Conservation (phyloP, 2,113 vertebrate genomes). For the Shinisaurus crocodilurus region DNA sequence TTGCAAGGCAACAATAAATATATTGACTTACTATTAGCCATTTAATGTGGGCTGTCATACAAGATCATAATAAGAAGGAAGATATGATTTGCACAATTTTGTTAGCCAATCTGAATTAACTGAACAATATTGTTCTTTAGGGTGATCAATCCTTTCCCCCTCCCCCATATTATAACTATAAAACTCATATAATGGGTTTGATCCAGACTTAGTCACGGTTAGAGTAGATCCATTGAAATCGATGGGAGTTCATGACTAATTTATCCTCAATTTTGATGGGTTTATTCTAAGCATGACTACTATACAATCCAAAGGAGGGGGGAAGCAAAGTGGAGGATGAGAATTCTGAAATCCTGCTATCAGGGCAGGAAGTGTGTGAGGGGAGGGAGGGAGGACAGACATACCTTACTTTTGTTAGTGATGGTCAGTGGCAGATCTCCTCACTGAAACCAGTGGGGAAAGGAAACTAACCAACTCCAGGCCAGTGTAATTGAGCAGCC, state of each 20-base stretch:
- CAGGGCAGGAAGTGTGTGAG: no score
- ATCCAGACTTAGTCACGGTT: neutral
- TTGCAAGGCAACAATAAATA: neutral
- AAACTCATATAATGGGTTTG: neutral
- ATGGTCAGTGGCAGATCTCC: no score
- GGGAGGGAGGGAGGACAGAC: no score
- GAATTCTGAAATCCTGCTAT: no score
- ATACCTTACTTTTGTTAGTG: no score
- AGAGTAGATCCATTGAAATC: neutral
- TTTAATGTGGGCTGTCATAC: neutral
- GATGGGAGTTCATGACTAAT: neutral
- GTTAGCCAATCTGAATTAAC: no score
- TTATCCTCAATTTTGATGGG: neutral
- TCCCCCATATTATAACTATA: neutral
- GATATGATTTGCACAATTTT: neutral
- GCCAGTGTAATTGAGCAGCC: no score
- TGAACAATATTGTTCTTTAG: neutral
- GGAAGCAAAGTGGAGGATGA: no score
- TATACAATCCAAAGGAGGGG: no score
- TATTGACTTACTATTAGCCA: slow-evolving; percentile 1
- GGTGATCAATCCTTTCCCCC: neutral
- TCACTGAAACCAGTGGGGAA: no score
- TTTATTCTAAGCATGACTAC: neutral
- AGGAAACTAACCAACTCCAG: no score
- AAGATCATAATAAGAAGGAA: slow-evolving; percentile 14